These are phyloP conservation scores for Neodiprion virginianus DNA, from an alignment of 1,140 invertebrate genomes.

Conservation along the genomic window DNA sequence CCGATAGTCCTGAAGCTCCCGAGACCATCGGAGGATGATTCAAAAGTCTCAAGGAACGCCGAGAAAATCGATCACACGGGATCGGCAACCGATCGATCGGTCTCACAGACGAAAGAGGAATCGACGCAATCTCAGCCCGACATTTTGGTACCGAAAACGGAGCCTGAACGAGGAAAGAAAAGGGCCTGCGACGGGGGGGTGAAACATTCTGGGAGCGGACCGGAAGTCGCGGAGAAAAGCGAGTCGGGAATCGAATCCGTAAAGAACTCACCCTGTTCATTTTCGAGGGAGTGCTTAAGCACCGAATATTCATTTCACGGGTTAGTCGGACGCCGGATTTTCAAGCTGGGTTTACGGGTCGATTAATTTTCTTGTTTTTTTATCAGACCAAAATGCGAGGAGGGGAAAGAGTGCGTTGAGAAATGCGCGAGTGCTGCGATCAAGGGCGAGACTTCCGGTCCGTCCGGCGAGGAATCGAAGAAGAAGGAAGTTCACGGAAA, in stretches of 20 bases:
- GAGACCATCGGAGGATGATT: constrained; percentile 16
- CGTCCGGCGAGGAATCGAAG: neutral
- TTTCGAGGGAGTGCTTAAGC: neutral
- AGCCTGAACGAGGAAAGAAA: no score
- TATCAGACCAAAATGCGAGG: neutral
- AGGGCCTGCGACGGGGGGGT: no score
- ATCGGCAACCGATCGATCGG: constrained; percentile 5
- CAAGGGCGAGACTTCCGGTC: neutral
- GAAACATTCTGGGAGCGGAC: neutral
- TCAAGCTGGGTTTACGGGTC: neutral
- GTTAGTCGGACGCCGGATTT: neutral
- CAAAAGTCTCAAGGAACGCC: constrained; percentile 13
- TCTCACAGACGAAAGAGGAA: constrained; percentile 1
- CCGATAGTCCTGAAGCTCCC: constrained; percentile 32
- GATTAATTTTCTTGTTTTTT: neutral
- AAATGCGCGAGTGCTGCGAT: neutral
- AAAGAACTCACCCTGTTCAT: neutral
- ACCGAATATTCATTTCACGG: neutral
- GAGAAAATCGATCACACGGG: neutral
- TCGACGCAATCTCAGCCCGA: neutral
- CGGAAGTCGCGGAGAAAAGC: neutral
- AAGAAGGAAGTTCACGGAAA: neutral
- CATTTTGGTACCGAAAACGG: no score
- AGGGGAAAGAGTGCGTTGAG: neutral
- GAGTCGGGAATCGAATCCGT: neutral